Evolutionary conservation across 2,797 vertebrate species (phyloP), one percentile per base, ranked within the genome.

Genomic region (Chromobotia macracanthus): DNA sequence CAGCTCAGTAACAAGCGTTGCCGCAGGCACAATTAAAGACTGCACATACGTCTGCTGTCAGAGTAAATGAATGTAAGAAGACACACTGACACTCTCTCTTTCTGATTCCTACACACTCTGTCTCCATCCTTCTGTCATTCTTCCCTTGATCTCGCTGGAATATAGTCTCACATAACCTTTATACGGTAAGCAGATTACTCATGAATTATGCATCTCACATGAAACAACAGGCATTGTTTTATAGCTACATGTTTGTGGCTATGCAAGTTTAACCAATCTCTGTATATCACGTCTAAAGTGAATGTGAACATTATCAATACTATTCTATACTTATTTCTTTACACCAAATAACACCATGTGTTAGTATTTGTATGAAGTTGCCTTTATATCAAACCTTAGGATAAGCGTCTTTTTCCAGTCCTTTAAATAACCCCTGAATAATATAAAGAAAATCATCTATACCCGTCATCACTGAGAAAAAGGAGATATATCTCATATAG

Each of bases 11-110:
- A 79, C 31, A 48, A 73, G 72, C 44, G 1, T 55, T 35, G 72
- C 81, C 72, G 23, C 13, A 8, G 56, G 67, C 84, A 63, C 68
- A 80, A 85, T 80, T 82, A 77, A 58, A 53, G 41, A 44, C 48
- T 35, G 15, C 35, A 63, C 67, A 25, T 11, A 65, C 58, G 67
- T 79, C 38, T 65, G 35, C 61, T 82, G 74, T 75, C 77, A 80
- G 7, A 77, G n/a, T 25, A 48, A 74, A 82, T 86, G 80, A 80
- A 58, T 46, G 56, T 74, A 78, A 75, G 21, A 63, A 19, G 9
- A 13, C 35, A 60, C 64, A 16, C 58, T 55, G 65, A 50, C n/a
- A 13, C 16, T 46, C 50, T 21, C 48, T 50, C 19, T 71, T 65
- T 55, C 48, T 38, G 10, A 19, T 23, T 74, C 55, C 75, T 69